Percentiles rank a stretch among this genome's conserved stretches.
These are phyloP conservation scores for Electrona antarctica DNA, from an alignment of 2,113 vertebrate genomes.

Conservation along the genomic window DNA sequence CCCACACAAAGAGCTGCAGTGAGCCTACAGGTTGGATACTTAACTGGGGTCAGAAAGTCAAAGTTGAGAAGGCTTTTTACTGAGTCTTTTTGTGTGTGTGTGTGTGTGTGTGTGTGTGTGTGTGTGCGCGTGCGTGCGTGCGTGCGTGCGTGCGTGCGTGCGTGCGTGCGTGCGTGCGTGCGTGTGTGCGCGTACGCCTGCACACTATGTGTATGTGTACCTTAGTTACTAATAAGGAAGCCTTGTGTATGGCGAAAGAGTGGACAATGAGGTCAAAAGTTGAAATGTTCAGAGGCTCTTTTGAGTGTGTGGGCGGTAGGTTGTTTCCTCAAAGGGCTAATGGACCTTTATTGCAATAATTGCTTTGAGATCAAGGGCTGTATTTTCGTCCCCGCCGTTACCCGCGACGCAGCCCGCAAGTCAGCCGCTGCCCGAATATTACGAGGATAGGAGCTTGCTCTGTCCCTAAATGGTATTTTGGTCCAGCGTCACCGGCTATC, in stretches of 20 bases:
- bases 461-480: no score
- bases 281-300: constrained; percentile 58
- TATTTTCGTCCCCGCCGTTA: no score
- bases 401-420: no score
- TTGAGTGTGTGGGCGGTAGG: constrained; percentile 61
- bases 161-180: background rate
- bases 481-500: no score
- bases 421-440: no score
- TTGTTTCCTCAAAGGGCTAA: constrained; percentile 61
- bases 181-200: background rate
- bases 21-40: constrained; percentile 68
- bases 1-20: constrained; percentile 62
- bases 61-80: constrained; percentile 61
- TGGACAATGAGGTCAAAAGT: constrained; percentile 67
- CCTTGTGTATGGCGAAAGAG: constrained; percentile 64
- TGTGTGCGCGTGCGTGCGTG: constrained; percentile 17
- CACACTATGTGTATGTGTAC: background rate
- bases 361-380: no score
- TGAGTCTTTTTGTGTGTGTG: constrained; percentile 7
- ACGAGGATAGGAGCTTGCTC: no score
- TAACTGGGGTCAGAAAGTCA: constrained; percentile 68
- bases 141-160: background rate
- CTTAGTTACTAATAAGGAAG: constrained; percentile 53
- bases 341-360: constrained; percentile 37
- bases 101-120: background rate